phyloP scores from a whole-genome alignment of 2,113 vertebrate species.

The Galemys pyrenaicus region DNA sequence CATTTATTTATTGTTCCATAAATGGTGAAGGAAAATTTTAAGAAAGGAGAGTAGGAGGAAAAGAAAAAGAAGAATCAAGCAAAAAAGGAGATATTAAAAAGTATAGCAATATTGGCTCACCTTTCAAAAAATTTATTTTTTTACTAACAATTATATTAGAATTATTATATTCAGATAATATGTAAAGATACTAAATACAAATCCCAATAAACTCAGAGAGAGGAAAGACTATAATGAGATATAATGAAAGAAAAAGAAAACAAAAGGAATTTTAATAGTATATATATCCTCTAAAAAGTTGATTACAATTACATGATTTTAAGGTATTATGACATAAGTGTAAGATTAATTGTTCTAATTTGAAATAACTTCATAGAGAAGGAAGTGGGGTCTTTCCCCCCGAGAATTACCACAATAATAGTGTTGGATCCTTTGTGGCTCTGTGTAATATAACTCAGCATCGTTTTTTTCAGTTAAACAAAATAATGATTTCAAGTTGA shows the following conservation, averaged over 20 bases:
- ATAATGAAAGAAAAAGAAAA: not conserved
- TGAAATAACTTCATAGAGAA: not conserved
- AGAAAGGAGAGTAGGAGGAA: not conserved
- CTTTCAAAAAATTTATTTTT: not conserved
- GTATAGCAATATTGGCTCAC: not conserved
- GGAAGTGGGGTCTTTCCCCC: not conserved
- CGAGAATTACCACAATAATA: not conserved
- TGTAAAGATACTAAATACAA: not conserved
- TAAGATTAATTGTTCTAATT: not conserved
- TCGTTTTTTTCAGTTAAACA: not conserved
- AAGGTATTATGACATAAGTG: not conserved
- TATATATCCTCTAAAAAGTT: not conserved
- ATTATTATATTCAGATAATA: not conserved
- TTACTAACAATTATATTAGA: not conserved
- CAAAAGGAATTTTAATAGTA: no score
- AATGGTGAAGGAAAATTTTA: not conserved
- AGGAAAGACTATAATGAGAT: not conserved
- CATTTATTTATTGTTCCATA: not conserved
- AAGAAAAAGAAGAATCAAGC: not conserved
- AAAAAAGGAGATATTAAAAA: not conserved
- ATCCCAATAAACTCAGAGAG: not conserved
- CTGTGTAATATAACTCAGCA: not conserved
- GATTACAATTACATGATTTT: not conserved
- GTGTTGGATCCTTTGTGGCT: not conserved
- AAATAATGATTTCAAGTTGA: not conserved